phyloP scores from a whole-genome alignment of 2,797 vertebrate genomes.

The Syncerus caffer region DNA sequence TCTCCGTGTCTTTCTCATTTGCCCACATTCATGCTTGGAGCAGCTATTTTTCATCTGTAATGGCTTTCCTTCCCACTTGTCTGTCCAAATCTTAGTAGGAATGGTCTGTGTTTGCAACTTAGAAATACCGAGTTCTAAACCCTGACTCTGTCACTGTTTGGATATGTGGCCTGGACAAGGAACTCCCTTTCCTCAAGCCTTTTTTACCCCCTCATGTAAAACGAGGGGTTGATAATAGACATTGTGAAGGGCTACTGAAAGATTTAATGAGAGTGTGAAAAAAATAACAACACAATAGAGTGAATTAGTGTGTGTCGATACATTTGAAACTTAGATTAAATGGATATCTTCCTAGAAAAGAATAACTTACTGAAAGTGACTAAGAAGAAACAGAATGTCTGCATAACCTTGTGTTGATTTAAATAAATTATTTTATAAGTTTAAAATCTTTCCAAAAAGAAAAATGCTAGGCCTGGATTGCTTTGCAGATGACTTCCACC shows the following conservation, averaged over 20 bases:
- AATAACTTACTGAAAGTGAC: neutral
- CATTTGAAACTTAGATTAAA: neutral
- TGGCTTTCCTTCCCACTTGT: neutral
- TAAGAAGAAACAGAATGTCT: neutral
- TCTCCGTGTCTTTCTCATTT: neutral
- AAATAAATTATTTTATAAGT: constrained; percentile 19
- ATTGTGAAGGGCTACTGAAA: neutral
- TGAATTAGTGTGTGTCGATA: neutral
- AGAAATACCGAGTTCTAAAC: neutral
- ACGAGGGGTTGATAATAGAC: neutral
- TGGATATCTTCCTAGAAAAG: neutral
- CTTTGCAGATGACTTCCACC: neutral
- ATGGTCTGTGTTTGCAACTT: neutral
- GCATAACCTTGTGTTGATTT: neutral
- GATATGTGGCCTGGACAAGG: neutral
- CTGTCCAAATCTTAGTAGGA: neutral
- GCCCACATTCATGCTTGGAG: accelerated
- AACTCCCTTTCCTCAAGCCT: neutral
- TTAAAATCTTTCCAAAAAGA: neutral
- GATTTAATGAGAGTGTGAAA: neutral
- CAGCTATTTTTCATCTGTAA: neutral
- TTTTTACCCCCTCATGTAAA: neutral
- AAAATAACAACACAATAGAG: neutral
- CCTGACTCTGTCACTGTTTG: neutral
- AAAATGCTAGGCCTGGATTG: neutral